Conservation (phyloP, 2,888 invertebrate species). For the Trachelus stipa region DNA sequence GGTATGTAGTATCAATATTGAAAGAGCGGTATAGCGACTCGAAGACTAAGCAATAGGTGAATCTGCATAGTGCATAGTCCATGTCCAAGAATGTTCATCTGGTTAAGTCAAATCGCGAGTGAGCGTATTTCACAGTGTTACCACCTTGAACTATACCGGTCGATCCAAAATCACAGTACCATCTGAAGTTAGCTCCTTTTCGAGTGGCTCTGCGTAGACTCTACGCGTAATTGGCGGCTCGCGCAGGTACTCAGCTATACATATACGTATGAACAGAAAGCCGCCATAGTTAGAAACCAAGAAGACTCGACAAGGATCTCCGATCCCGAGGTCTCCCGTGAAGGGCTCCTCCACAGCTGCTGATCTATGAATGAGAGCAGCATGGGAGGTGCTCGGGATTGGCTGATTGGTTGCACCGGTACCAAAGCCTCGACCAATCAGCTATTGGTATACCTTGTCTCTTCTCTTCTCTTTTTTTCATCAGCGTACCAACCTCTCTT, state of each 20-base stretch:
- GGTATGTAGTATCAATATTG: too few relatives aligned
- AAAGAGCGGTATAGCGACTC: too few relatives aligned
- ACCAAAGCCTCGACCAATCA: constrained; percentile 53
- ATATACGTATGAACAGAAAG: too few relatives aligned
- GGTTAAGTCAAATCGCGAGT: too few relatives aligned
- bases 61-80: too few relatives aligned
- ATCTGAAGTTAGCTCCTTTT: too few relatives aligned
- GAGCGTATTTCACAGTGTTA: too few relatives aligned
- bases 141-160: too few relatives aligned
- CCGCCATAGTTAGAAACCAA: too few relatives aligned
- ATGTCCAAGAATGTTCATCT: too few relatives aligned
- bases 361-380: constrained; percentile 55
- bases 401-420: constrained; percentile 53
- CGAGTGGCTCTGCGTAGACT: background rate
- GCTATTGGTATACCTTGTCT: constrained; percentile 51
- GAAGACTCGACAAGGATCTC: constrained; percentile 45
- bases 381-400: constrained; percentile 50
- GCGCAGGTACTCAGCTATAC: background rate
- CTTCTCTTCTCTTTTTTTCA: constrained; percentile 37
- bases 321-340: constrained; percentile 37
- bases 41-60: too few relatives aligned
- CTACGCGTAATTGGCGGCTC: constrained; percentile 25
- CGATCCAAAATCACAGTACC: too few relatives aligned
- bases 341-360: constrained; percentile 30
- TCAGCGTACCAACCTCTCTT: constrained; percentile 24